phyloP scores from a whole-genome alignment of 1,140 invertebrate species.

The Drosophila melanica region DNA sequence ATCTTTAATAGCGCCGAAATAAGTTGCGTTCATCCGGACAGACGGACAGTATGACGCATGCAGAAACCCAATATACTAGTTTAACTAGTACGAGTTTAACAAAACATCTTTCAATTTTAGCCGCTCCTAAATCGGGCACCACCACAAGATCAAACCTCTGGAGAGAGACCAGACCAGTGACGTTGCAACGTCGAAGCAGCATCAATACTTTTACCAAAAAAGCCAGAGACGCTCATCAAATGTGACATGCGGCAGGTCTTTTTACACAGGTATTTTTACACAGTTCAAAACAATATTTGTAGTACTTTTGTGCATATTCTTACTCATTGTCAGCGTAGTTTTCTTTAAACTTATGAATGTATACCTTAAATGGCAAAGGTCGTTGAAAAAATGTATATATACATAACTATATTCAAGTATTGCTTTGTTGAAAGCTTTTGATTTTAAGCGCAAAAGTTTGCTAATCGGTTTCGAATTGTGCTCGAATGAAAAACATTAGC shows the following conservation, averaged over 20 bases:
- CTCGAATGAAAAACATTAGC: neutral
- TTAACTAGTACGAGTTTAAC: no score
- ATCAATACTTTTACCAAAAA: slow-evolving; percentile 34
- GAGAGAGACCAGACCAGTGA: slow-evolving; percentile 1
- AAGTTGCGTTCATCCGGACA: no score
- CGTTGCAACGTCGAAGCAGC: neutral
- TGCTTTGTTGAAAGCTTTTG: slow-evolving; percentile 13
- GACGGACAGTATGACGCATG: no score
- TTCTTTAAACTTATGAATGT: no score
- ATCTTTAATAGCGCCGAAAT: no score
- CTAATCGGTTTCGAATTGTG: slow-evolving; percentile 5
- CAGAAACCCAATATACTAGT: no score
- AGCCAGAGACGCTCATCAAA: slow-evolving; percentile 62
- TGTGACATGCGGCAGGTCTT: slow-evolving; percentile 73
- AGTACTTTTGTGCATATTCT: slow-evolving; percentile 1
- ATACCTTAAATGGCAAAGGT: no score
- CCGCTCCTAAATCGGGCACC: slow-evolving; percentile 19
- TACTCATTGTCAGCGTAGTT: no score
- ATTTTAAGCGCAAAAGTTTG: slow-evolving; percentile 8
- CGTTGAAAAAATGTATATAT: neutral
- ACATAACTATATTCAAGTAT: neutral
- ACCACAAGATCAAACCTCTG: slow-evolving; percentile 17
- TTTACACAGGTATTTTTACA: slow-evolving; percentile 61
- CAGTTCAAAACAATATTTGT: slow-evolving; percentile 27
- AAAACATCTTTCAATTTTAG: slow-evolving; percentile 44